Base-by-base conservation (phyloP, 2,797 vertebrate genomes). In the Pelobates cultripes region DNA sequence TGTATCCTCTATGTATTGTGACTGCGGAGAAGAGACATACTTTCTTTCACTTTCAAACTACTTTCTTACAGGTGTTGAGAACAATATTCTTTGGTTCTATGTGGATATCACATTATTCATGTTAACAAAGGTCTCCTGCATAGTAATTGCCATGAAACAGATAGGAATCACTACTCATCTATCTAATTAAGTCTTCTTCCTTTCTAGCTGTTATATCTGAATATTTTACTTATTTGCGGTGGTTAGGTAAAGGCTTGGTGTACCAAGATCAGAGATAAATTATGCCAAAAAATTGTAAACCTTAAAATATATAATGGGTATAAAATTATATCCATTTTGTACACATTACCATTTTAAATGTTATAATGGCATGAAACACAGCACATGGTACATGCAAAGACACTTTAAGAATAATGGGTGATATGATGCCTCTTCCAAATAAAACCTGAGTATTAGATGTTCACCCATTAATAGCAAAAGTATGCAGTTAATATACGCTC, bases 1-100 rank as follows among this genome's bases (percentile, higher is more conserved):
- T 60, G 42, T 76, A 76, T 84, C 75, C 43, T 78, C 2, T 0
- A 2, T 1, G 2, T 17, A 78, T 13, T 78, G 14, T 15, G 40
- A 51, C 70, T 85, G 84, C 55, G 85, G 71, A 87, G 83, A 0
- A 75, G 42, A 43, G 3, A 73, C 68, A 61, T 60, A 8, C 40
- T 74, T 60, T 51, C 5, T 15, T 45, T 53, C 43, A 57, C 47
- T 73, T 7, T 41, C 53, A 77, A 44, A 53, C 8, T 61, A 43
- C 47, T 82, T 43, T 78, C 61, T 44, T 45, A 72, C 10, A 67
- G 17, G 69, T 28, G 67, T 68, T 77, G 64, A 12, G 9, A 14
- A 66, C 55, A 41, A 43, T 75, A 43, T 68, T 60, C 66, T 10
- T 51, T 12, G n/a, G 45, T 28, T 4, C 13, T 47, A 4, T 64